Evolutionary conservation across 1,140 invertebrate species (phyloP), one percentile per base, ranked within the genome.

Genomic region (Leptestheria dahalacensis): DNA sequence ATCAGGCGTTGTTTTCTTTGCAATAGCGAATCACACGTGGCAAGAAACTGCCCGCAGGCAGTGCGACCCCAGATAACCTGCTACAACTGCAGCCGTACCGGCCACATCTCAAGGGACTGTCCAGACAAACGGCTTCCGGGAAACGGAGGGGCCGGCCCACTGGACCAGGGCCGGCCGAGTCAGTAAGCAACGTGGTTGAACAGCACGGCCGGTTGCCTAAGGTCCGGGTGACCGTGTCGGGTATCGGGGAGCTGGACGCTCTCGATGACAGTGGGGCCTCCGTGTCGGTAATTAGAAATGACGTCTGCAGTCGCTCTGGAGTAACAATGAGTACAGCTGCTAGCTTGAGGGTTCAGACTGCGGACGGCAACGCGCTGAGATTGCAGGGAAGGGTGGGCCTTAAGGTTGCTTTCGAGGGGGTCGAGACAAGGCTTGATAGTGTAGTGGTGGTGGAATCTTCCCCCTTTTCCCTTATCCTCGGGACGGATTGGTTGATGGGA

Each of bases 31-130:
- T n/a, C n/a, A n/a, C n/a, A n/a, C n/a, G n/a, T n/a, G n/a, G n/a
- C n/a, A n/a, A n/a, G 57, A 25, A 46, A 46, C 23, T 48, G 10
- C 25, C 48, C 29, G n/a, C 12, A 48, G 25, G 1, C 20, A 51
- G 57, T n/a, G 41, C 2, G 9, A 18, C 29, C 46, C 10, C 2
- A 53, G 29, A 21, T 20, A 21, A 59, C 83, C 65, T 90, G 88
- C 76, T 91, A 88, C 76, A 87, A 84, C 70, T 91, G 88, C 75
- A 86, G 86, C 74, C 88, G 88, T 77, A 79, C 81, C 63, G 89
- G 89, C 50, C 91, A 94, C 74, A 85, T 91, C 71, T 85, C 86
- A 41, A 82, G 85, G 62, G 86, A 84, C 71, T 91, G 88, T 73
- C 85, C 86, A 0, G 84, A 84, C 25, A 12, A 12, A 41, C 18